These are phyloP conservation scores for Hipposideros armiger DNA, from an alignment of 2,113 vertebrate species.

Conservation along the genomic window DNA sequence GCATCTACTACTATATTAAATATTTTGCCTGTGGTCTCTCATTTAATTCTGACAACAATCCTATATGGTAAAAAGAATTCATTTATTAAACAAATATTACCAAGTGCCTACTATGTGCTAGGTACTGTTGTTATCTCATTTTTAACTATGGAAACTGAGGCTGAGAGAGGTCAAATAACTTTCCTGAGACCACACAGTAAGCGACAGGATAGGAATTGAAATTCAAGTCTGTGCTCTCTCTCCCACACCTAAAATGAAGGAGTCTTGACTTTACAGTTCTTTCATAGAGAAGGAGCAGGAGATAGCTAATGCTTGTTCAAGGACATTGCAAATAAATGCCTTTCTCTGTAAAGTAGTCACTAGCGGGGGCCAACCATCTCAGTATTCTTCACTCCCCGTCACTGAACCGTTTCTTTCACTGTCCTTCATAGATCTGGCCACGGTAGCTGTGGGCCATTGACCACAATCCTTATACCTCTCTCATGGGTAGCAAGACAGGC, in stretches of 20 bases:
- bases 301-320: neutral
- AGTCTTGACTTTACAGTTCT: neutral
- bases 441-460: neutral
- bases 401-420: neutral
- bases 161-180: neutral
- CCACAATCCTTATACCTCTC: neutral
- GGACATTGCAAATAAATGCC: neutral
- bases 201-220: neutral
- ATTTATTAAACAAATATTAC: conserved; percentile 25
- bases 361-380: neutral
- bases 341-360: neutral
- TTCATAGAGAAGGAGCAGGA: neutral
- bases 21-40: neutral
- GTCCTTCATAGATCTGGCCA: neutral
- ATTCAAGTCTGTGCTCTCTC: neutral
- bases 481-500: neutral
- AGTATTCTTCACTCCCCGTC: neutral
- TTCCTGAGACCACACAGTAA: neutral
- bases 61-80: neutral
- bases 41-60: neutral
- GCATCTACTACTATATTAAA: neutral
- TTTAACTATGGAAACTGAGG: neutral
- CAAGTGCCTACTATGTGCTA: neutral
- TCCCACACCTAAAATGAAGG: neutral
- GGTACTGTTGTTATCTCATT: neutral